phyloP scores from a whole-genome alignment of 1,140 invertebrate genomes.

The Drosophila truncata region DNA sequence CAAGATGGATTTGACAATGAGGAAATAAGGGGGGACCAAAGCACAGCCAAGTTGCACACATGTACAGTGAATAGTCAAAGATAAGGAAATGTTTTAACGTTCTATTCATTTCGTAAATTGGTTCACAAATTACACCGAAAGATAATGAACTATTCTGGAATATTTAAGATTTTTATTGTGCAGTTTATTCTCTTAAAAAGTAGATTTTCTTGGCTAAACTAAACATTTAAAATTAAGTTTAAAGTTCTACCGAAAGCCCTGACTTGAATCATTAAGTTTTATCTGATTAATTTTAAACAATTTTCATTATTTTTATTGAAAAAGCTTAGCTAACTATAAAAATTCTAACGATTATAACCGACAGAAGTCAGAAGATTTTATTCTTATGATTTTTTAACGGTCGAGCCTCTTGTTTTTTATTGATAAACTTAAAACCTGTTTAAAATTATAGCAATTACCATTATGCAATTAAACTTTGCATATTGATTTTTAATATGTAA shows the following conservation, averaged over 20 bases:
- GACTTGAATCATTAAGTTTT: too few species aligned
- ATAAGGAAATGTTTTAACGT: background rate
- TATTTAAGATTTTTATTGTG: background rate
- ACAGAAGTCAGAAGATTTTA: too few species aligned
- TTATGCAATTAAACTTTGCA: background rate
- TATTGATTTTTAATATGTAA: constrained; percentile 1
- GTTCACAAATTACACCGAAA: background rate
- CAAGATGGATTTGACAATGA: constrained; percentile 8
- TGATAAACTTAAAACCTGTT: background rate
- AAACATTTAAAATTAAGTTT: too few species aligned
- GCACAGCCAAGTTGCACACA: constrained; percentile 33
- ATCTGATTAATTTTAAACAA: too few species aligned
- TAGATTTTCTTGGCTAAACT: too few species aligned
- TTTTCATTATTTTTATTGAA: too few species aligned
- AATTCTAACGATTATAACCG: too few species aligned
- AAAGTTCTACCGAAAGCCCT: too few species aligned
- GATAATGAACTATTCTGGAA: background rate
- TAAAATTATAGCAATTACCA: background rate
- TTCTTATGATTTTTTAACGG: background rate
- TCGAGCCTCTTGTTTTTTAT: background rate
- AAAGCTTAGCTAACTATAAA: too few species aligned
- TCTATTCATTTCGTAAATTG: background rate
- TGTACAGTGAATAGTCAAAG: constrained; percentile 1
- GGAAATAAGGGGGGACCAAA: background rate
- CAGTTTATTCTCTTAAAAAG: too few species aligned